Conservation (phyloP, 2,888 invertebrate species). For the Crocallis elinguaria region DNA sequence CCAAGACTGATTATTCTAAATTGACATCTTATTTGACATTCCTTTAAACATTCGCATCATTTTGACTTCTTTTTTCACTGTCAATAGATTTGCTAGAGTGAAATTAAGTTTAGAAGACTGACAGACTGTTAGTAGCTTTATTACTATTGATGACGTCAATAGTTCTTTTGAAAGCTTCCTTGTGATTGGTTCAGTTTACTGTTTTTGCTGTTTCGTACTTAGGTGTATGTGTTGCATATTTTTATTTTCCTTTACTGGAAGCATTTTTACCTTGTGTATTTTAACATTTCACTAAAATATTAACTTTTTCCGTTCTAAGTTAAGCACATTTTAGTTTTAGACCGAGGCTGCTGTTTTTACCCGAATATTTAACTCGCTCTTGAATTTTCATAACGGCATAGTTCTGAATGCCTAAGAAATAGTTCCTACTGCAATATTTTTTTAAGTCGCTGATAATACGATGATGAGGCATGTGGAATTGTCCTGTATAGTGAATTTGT, state of each 20-base stretch:
- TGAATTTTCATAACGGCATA: constrained; percentile 23
- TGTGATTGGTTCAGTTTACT: constrained; percentile 44
- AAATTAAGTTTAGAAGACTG: constrained; percentile 64
- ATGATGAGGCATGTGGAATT: constrained; percentile 12
- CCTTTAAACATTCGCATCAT: constrained; percentile 56
- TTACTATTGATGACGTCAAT: constrained; percentile 75
- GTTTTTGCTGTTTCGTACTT: constrained; percentile 25
- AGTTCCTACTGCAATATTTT: constrained; percentile 31
- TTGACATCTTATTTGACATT: constrained; percentile 73
- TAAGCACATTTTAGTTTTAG: constrained; percentile 51
- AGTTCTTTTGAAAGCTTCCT: constrained; percentile 60
- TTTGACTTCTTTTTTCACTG: constrained; percentile 43
- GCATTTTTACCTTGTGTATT: constrained; percentile 20
- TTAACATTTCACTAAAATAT: constrained; percentile 62
- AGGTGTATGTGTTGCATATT: constrained; percentile 9
- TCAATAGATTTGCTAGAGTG: constrained; percentile 57
- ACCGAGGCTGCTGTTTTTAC: constrained; percentile 28
- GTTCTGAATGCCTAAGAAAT: constrained; percentile 19
- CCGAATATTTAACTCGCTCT: constrained; percentile 35
- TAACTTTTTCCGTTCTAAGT: constrained; percentile 70
- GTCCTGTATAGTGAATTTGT: not conserved
- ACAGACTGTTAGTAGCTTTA: constrained; percentile 65
- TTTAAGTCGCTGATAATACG: not conserved
- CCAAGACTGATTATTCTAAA: constrained; percentile 84
- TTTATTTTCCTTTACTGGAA: constrained; percentile 7